Conservation (phyloP, 2,113 vertebrate genomes). For the Thinocorus orbignyianus region DNA sequence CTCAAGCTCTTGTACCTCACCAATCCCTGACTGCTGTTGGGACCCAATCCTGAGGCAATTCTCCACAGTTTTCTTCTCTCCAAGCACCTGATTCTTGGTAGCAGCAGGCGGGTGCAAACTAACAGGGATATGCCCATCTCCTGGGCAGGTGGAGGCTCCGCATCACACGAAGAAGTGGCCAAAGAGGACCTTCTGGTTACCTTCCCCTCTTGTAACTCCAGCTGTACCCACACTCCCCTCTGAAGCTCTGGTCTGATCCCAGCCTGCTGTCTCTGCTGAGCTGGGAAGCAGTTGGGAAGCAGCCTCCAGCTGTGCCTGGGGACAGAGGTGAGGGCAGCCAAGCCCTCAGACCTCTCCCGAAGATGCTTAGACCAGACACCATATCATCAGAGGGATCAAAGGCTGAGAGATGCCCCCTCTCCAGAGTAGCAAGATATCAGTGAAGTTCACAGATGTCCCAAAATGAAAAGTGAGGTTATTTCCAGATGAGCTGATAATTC, state of each 20-base stretch:
- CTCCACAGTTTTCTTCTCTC: background rate
- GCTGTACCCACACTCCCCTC: background rate
- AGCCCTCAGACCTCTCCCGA: background rate
- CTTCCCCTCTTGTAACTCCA: background rate
- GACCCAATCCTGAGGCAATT: background rate
- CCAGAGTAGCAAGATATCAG: background rate
- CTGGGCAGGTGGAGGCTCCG: background rate
- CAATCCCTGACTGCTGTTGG: background rate
- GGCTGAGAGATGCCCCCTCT: too few species aligned
- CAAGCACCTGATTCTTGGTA: background rate
- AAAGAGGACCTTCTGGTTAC: background rate
- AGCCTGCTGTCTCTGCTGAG: background rate
- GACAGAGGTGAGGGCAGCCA: background rate
- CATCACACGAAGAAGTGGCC: rapidly evolving
- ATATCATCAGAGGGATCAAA: background rate
- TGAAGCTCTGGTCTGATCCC: background rate
- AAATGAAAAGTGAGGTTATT: background rate
- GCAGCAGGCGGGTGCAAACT: background rate
- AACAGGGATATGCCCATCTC: background rate
- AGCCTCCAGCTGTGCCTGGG: too few species aligned
- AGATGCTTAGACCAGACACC: background rate
- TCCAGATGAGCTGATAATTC: background rate
- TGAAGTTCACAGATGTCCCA: background rate
- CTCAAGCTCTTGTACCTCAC: background rate
- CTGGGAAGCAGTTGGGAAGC: background rate